These are phyloP conservation scores for Lepidurus arcticus DNA, from an alignment of 1,140 invertebrate genomes.

Conservation along the genomic window DNA sequence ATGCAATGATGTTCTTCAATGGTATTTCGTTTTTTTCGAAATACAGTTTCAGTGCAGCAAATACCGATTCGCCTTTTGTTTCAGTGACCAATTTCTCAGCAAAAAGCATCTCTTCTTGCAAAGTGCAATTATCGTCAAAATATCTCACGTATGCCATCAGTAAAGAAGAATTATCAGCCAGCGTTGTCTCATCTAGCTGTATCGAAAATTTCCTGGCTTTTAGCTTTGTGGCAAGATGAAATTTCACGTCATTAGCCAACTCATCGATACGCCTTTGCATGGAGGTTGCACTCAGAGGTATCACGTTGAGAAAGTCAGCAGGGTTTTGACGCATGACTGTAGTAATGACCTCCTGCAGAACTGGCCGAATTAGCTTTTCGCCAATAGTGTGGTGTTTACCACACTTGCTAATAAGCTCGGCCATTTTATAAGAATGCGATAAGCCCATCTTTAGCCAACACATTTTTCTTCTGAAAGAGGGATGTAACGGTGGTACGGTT, in stretches of 20 bases:
- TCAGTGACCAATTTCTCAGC: background rate
- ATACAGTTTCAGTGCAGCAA: background rate
- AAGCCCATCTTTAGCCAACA: background rate
- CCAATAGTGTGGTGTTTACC: constrained; percentile 22
- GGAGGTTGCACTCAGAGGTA: background rate
- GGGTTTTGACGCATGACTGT: constrained; percentile 10
- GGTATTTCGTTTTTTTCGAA: background rate
- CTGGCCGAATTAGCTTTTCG: constrained; percentile 16
- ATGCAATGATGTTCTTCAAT: too few relatives aligned
- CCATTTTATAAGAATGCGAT: background rate
- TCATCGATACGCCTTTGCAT: constrained; percentile 32
- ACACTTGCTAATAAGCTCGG: background rate
- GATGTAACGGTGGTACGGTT: constrained; percentile 19
- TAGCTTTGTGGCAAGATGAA: background rate
- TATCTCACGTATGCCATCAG: background rate
- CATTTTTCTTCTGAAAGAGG: constrained; percentile 3
- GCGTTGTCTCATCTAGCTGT: background rate
- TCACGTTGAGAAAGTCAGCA: background rate
- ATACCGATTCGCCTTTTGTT: background rate
- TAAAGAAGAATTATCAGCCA: background rate
- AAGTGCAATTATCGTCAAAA: background rate
- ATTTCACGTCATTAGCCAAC: constrained; percentile 35
- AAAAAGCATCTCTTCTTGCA: background rate
- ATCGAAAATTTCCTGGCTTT: background rate
- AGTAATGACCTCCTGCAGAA: constrained; percentile 27